phyloP scores from a whole-genome alignment of 2,888 invertebrate species.

The Siphonodentalium dalli region DNA sequence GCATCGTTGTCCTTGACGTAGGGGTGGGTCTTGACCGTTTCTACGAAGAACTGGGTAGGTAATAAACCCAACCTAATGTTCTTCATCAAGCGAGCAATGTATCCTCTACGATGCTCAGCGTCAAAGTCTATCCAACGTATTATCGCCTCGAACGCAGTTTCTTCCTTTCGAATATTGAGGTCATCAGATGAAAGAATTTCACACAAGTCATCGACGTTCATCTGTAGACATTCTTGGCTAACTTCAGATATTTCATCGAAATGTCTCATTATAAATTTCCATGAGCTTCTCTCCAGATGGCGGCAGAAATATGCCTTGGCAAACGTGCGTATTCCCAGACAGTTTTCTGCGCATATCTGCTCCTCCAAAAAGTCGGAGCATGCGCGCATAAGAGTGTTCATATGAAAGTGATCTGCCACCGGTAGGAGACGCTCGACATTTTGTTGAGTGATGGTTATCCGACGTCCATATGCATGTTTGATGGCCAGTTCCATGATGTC shows the following conservation, averaged over 20 bases:
- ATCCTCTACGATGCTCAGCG: conserved; percentile 75
- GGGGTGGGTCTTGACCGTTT: conserved; percentile 78
- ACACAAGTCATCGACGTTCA: conserved; percentile 67
- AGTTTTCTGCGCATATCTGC: conserved; percentile 78
- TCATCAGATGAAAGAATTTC: conserved; percentile 54
- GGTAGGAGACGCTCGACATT: conserved; percentile 79
- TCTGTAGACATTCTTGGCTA: conserved; percentile 62
- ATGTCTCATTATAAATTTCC: conserved; percentile 73
- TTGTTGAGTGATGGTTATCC: conserved; percentile 76
- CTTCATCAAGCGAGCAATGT: conserved; percentile 73
- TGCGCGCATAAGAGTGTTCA: conserved; percentile 80
- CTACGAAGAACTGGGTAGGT: conserved; percentile 88
- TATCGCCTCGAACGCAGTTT: conserved; percentile 67
- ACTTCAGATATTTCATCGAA: conserved; percentile 44
- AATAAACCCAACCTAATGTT: conserved; percentile 70
- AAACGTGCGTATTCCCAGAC: conserved; percentile 84
- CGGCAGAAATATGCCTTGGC: conserved; percentile 79
- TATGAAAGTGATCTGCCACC: conserved; percentile 87
- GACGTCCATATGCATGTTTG: conserved; percentile 84
- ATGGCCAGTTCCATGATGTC: conserved; percentile 81
- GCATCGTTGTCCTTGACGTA: conserved; percentile 79
- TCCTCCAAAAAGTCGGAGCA: conserved; percentile 80
- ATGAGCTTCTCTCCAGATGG: conserved; percentile 75
- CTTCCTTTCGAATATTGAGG: conserved; percentile 62
- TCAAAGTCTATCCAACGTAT: conserved; percentile 83